Evolutionary conservation across 1,140 invertebrate genomes (phyloP).

Genomic region (Mya arenaria): DNA sequence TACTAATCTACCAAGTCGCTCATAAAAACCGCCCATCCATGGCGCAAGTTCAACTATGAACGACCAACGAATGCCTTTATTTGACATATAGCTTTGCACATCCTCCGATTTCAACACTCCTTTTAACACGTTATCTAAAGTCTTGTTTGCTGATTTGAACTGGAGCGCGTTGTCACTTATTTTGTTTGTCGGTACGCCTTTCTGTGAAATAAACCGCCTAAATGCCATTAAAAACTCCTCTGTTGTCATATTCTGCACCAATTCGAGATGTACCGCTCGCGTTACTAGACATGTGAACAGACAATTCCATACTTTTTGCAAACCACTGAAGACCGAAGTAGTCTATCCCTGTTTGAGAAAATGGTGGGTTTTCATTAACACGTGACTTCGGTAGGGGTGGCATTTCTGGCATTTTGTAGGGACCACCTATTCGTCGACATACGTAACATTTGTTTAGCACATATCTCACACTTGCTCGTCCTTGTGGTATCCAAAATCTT

Average conservation of each 20-base stretch:
- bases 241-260: conserved; percentile 36
- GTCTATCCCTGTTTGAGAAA: conserved; percentile 3
- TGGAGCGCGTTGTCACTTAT: conserved; percentile 45
- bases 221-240: conserved; percentile 44
- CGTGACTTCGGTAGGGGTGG: conserved; percentile 5
- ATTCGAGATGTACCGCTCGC: conserved; percentile 23
- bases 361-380: not conserved
- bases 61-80: not conserved
- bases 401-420: conserved; percentile 27
- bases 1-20: not conserved
- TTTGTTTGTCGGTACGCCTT: conserved; percentile 15
- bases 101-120: not conserved
- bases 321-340: conserved; percentile 5
- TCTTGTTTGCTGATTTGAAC: conserved; percentile 20
- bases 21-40: conserved; percentile 14
- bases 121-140: not conserved
- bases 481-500: conserved; percentile 33
- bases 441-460: conserved; percentile 18
- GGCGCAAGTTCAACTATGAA: not conserved
- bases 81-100: not conserved
- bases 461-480: conserved; percentile 12
- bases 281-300: conserved; percentile 31
- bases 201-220: conserved; percentile 37
- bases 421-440: not conserved
- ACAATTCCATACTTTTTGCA: conserved; percentile 13